Percentiles rank a stretch among this genome's conserved stretches.
phyloP scores from a whole-genome alignment of 2,888 invertebrate genomes.

The Neelides folsomi region DNA sequence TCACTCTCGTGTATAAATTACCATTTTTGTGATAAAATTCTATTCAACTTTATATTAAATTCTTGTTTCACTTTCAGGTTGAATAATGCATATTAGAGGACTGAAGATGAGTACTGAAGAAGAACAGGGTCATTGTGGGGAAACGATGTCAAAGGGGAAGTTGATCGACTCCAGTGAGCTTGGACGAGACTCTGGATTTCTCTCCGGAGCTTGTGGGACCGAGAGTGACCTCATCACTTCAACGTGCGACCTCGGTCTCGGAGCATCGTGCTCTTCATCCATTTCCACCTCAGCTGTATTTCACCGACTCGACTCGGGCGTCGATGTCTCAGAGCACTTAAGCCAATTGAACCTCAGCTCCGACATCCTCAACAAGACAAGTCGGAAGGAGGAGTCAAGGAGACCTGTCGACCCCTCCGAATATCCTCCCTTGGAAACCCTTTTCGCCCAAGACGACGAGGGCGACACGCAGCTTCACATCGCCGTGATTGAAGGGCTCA shows the following conservation, averaged over 20 bases:
- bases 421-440: conserved; percentile 46
- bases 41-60: background rate
- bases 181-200: conserved; percentile 27
- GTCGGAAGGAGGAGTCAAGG: background rate
- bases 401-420: conserved; percentile 8
- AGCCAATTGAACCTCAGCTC: conserved; percentile 26
- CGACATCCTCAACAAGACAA: conserved; percentile 6
- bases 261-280: conserved; percentile 15
- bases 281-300: conserved; percentile 5
- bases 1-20: too few relatives aligned
- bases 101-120: conserved; percentile 3
- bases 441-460: conserved; percentile 64
- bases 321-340: conserved; percentile 39
- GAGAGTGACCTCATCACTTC: conserved; percentile 29
- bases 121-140: background rate
- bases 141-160: background rate
- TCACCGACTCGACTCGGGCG: conserved; percentile 51
- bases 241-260: conserved; percentile 18
- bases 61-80: background rate
- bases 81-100: conserved; percentile 8
- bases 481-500: conserved; percentile 62
- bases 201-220: conserved; percentile 28
- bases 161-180: conserved; percentile 8
- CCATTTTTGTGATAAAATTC: background rate
- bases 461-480: conserved; percentile 83